Percentiles rank a stretch among this genome's conserved stretches.
Conservation (phyloP, 1,140 invertebrate species). For the Neodiprion lecontei region DNA sequence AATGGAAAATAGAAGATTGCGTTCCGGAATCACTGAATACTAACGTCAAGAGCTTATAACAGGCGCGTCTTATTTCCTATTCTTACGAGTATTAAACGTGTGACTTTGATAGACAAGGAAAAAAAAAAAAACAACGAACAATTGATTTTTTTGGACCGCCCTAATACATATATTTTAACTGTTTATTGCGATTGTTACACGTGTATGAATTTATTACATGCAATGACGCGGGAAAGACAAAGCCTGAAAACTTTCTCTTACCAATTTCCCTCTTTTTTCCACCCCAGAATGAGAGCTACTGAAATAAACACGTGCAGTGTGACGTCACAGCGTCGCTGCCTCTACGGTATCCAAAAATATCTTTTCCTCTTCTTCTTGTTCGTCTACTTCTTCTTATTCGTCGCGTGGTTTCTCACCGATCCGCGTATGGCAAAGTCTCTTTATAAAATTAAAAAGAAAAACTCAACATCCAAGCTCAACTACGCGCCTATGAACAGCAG, state of each 20-base stretch:
- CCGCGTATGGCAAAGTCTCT: constrained; percentile 8
- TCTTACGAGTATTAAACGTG: too few species aligned
- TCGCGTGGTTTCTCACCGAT: background rate
- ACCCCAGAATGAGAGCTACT: constrained; percentile 19
- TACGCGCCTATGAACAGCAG: too few species aligned
- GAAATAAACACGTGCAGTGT: constrained; percentile 49
- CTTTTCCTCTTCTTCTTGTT: background rate
- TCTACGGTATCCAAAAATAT: constrained; percentile 42
- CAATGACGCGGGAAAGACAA: background rate
- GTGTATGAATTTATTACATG: too few species aligned
- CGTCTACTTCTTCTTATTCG: constrained; percentile 11
- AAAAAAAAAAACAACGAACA: too few species aligned
- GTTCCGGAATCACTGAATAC: too few species aligned
- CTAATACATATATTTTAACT: background rate
- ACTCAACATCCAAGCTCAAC: too few species aligned
- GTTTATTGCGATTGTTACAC: too few species aligned
- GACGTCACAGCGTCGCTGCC: constrained; percentile 35
- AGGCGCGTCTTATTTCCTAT: too few species aligned
- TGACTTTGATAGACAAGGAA: too few species aligned
- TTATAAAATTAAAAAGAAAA: background rate
- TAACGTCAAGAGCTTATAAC: too few species aligned
- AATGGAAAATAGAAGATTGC: too few species aligned
- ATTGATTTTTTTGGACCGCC: too few species aligned
- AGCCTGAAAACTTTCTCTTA: background rate
- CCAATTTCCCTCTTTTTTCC: background rate